Percentiles rank a stretch among this genome's conserved stretches.
Evolutionary conservation across 2,797 vertebrate species (phyloP).

Genomic region (Fringilla coelebs): DNA sequence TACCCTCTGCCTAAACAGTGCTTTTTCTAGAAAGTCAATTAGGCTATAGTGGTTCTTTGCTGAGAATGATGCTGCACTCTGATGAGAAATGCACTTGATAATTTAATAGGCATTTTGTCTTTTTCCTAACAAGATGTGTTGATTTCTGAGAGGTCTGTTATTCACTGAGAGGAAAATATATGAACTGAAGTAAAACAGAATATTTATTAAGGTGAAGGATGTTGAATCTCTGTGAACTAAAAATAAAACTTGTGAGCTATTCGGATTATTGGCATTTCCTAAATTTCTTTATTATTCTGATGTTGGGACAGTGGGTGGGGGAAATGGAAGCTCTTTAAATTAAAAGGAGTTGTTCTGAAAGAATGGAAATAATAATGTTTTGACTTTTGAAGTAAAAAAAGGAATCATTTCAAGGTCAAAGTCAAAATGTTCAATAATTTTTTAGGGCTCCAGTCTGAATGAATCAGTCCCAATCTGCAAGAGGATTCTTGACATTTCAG

Average conservation of each 20-base stretch:
- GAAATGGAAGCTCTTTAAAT: background rate
- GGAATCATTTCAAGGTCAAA: background rate
- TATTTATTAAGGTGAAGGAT: background rate
- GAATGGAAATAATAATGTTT: background rate
- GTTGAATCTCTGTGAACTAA: slow-evolving; percentile 13
- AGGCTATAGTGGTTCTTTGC: background rate
- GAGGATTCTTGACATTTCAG: background rate
- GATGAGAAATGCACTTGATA: slow-evolving; percentile 40
- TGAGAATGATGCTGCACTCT: background rate
- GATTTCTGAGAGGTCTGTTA: slow-evolving; percentile 36
- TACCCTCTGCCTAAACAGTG: slow-evolving; percentile 36
- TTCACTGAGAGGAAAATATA: slow-evolving; percentile 20
- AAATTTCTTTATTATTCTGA: background rate
- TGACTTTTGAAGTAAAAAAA: background rate
- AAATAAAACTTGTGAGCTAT: slow-evolving; percentile 10
- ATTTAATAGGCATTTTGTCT: slow-evolving; percentile 59
- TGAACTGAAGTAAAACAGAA: slow-evolving; percentile 1
- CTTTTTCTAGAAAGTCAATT: slow-evolving; percentile 48
- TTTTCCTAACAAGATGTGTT: slow-evolving; percentile 56
- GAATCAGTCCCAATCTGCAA: background rate
- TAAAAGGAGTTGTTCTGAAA: background rate
- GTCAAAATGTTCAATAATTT: background rate
- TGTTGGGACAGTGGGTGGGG: background rate
- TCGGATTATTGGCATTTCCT: background rate
- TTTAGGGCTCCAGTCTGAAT: background rate